phyloP scores from a whole-genome alignment of 2,888 invertebrate genomes.

The Andrena chrysosceles region DNA sequence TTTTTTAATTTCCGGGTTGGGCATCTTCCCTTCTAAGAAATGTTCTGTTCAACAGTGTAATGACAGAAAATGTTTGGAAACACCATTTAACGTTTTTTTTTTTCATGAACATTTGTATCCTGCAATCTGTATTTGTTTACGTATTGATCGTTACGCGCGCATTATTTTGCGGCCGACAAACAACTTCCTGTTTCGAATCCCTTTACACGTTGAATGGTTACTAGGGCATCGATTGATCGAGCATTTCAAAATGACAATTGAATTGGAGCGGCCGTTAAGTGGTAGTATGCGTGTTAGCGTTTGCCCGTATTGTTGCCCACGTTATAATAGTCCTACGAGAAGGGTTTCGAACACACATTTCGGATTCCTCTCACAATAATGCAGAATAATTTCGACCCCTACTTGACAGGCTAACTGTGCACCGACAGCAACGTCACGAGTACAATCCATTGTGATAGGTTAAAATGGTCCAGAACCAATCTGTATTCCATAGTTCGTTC shows the following conservation, averaged over 20 bases:
- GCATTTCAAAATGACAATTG: constrained; percentile 24
- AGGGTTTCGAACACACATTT: constrained; percentile 15
- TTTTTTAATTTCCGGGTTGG: too few species aligned
- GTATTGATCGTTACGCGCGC: not conserved
- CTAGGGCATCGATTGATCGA: constrained; percentile 7
- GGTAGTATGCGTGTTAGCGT: constrained; percentile 16
- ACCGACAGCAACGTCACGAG: not conserved
- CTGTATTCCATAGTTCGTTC: not conserved
- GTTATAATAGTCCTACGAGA: constrained; percentile 19
- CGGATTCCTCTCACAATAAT: constrained; percentile 23
- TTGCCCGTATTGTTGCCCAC: constrained; percentile 28
- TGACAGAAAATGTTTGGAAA: not conserved
- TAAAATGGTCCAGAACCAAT: not conserved
- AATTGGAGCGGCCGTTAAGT: constrained; percentile 15
- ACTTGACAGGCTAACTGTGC: constrained; percentile 19
- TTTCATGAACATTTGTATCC: not conserved
- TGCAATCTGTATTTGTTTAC: not conserved
- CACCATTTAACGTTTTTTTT: not conserved
- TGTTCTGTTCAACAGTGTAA: not conserved
- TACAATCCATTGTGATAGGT: constrained; percentile 2
- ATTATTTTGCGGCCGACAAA: not conserved
- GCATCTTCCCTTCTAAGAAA: too few species aligned
- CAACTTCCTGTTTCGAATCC: not conserved
- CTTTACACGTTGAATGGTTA: not conserved
- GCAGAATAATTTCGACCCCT: constrained; percentile 29